Base-by-base conservation (phyloP, 2,797 vertebrate genomes). In the Muscicapa comitata region DNA sequence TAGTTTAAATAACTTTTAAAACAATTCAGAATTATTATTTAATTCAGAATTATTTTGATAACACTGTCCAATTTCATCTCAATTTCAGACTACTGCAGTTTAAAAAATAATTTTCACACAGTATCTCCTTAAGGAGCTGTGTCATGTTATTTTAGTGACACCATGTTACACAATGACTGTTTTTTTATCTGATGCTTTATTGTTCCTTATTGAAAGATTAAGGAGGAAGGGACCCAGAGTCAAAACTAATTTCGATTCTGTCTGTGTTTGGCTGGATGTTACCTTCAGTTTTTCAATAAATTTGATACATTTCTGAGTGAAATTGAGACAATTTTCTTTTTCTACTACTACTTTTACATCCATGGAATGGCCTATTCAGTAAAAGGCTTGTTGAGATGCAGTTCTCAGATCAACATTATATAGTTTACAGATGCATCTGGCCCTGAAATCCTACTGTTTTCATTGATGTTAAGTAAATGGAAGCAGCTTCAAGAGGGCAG, bases 381-480 rank as follows among this genome's bases (percentile, higher is more conserved):
- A 43, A 73, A 63, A 76, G 9, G 9, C 15, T 61, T 70, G 8
- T 20, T 48, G 25, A 63, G 11, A 26, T 47, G 37, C 8, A n/a
- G 7, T 72, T 72, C 21, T 67, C 40, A 51, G 58, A 59, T 63
- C 29, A 67, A 13, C 1, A 0, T 51, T 42, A 35, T 18, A 9
- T 1, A 35, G 14, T 24, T 66, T 53, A 13, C 8, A 31, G 31
- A 31, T 63, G 4, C 10, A 37, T 26, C 15, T 70, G 31, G 11
- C 21, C 11, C 28, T 68, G 45, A 71, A 67, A 76, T 70, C 11
- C 6, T 61, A 16, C 21, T 20, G 1, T 40, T 65, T 80, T 43
- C 0, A 1, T 70, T 2, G 1, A 24, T 43, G 6, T 43, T 73
- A 2, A 3, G 13, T 13, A 83, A 59, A 50, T 35, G 7, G 15